Evolutionary conservation across 2,888 invertebrate species (phyloP).

Genomic region (Spodoptera picta): DNA sequence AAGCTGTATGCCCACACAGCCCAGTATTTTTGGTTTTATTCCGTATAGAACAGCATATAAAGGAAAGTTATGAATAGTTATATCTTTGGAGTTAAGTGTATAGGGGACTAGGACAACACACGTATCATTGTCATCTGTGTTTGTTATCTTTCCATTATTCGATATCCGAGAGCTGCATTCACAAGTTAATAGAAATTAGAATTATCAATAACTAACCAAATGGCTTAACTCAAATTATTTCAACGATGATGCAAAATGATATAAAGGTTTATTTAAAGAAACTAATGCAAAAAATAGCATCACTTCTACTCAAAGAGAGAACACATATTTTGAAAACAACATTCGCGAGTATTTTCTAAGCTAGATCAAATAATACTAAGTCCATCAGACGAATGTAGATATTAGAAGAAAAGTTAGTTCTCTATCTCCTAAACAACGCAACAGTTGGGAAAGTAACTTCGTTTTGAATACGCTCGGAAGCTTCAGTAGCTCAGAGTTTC

Average conservation of each 20-base stretch:
- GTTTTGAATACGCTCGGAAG: slow-evolving; percentile 17
- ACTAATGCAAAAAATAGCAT: slow-evolving; percentile 7
- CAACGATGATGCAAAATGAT: not conserved
- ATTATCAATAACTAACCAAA: too few species aligned
- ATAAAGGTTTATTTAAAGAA: not conserved
- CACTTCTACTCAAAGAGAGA: slow-evolving; percentile 2
- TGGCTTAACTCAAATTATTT: too few species aligned
- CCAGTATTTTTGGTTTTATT: slow-evolving; percentile 25
- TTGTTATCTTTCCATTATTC: too few species aligned
- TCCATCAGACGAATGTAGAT: too few species aligned
- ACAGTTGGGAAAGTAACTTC: slow-evolving; percentile 12
- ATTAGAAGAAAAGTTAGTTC: slow-evolving; percentile 6
- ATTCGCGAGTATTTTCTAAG: not conserved
- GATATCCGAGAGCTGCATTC: too few species aligned
- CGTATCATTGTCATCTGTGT: too few species aligned
- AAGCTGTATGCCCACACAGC: slow-evolving; percentile 10
- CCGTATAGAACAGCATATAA: slow-evolving; percentile 17
- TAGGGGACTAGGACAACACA: too few species aligned
- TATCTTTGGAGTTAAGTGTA: too few species aligned
- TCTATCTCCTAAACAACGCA: slow-evolving; percentile 2
- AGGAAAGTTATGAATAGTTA: slow-evolving; percentile 20
- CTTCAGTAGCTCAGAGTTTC: slow-evolving; percentile 34
- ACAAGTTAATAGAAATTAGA: too few species aligned
- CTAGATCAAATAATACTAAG: too few species aligned
- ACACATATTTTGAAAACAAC: not conserved